Evolutionary conservation across 2,888 invertebrate species (phyloP).

Genomic region (Aradus depressus): DNA sequence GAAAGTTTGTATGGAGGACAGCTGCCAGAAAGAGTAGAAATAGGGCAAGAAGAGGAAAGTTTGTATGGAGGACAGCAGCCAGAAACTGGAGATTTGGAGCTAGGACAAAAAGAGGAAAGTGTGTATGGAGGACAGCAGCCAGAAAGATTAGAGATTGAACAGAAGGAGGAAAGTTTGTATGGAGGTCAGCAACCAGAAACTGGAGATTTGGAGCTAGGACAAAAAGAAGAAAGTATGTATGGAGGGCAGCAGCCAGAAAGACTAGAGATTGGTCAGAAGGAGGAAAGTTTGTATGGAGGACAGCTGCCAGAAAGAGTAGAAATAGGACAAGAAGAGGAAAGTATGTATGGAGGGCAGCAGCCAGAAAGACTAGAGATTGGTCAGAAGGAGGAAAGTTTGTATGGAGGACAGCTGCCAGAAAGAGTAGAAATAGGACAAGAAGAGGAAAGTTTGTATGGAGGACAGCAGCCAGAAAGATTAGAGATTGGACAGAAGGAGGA

Average conservation of each 20-base stretch:
- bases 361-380: neutral
- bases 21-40: no score
- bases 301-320: neutral
- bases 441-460: neutral
- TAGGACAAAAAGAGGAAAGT: constrained; percentile 4
- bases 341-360: neutral
- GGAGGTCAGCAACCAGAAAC: neutral
- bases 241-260: neutral
- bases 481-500: constrained; percentile 7
- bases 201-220: neutral
- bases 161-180: constrained; percentile 8
- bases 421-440: neutral
- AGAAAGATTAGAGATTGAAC: neutral
- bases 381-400: neutral
- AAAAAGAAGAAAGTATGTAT: neutral
- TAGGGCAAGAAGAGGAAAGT: no score
- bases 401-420: neutral
- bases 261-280: neutral
- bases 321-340: neutral
- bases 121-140: neutral
- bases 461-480: neutral
- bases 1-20: neutral
- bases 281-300: neutral
- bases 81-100: neutral
- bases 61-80: no score